phyloP scores from a whole-genome alignment of 2,888 invertebrate species.

The Ophion slaviceki region DNA sequence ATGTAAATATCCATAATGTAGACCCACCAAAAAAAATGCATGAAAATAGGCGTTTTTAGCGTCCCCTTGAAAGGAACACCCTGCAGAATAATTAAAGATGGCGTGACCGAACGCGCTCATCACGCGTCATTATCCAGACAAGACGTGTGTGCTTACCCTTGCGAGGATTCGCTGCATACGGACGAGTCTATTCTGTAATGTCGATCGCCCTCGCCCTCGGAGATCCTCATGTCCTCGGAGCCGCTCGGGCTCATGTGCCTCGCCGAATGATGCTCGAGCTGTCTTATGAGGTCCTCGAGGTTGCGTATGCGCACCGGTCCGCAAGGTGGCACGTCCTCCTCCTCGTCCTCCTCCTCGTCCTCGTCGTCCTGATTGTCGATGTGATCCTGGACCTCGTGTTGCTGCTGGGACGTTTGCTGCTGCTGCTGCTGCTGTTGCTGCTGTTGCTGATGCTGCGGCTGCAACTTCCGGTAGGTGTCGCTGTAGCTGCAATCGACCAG shows the following conservation, averaged over 20 bases:
- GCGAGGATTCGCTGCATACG: slow-evolving; percentile 90
- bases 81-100: too few species aligned
- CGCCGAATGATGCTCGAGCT: slow-evolving; percentile 93
- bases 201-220: slow-evolving; percentile 95
- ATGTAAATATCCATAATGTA: too few species aligned
- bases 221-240: slow-evolving; percentile 94
- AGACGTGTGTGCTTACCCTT: slow-evolving; percentile 85
- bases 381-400: slow-evolving; percentile 84
- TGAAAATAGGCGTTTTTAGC: too few species aligned
- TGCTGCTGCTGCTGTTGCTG: slow-evolving; percentile 84
- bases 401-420: slow-evolving; percentile 89
- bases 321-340: slow-evolving; percentile 91
- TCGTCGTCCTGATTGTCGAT: slow-evolving; percentile 85
- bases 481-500: slow-evolving; percentile 87
- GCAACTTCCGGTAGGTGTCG: slow-evolving; percentile 87
- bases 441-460: slow-evolving; percentile 80
- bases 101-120: too few species aligned
- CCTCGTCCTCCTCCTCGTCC: slow-evolving; percentile 88
- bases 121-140: too few species aligned
- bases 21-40: too few species aligned
- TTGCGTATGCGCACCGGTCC: slow-evolving; percentile 95
- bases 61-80: too few species aligned
- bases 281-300: slow-evolving; percentile 95
- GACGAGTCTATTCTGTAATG: slow-evolving; percentile 93
- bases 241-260: slow-evolving; percentile 96